phyloP scores from a whole-genome alignment of 2,113 vertebrate species.

The Lagopus leucura region DNA sequence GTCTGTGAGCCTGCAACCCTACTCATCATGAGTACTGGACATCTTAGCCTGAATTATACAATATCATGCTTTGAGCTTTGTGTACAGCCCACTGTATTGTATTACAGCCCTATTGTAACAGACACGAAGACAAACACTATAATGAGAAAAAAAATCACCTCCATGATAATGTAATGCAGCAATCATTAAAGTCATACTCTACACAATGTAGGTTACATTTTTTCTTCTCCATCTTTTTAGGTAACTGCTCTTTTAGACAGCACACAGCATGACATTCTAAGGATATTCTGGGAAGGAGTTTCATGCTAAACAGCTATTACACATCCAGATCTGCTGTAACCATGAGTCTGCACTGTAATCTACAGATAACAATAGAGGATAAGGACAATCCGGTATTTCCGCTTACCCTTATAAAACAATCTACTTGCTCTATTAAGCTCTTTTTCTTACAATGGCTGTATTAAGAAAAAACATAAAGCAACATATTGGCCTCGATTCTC shows the following conservation, averaged over 20 bases:
- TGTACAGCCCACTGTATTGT: neutral
- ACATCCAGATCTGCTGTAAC: neutral
- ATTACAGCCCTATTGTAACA: neutral
- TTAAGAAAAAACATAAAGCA: constrained; percentile 39
- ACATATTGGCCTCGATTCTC: constrained; percentile 21
- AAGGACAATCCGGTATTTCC: neutral
- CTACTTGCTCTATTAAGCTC: neutral
- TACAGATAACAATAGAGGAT: neutral
- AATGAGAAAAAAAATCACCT: neutral
- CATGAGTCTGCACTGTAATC: neutral
- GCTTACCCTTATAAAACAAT: constrained; percentile 4
- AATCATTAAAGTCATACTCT: neutral
- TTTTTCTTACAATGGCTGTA: neutral
- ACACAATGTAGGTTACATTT: neutral
- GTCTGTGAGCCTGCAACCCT: neutral
- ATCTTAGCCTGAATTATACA: neutral
- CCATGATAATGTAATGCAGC: neutral
- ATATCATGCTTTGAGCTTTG: neutral
- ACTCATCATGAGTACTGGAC: neutral
- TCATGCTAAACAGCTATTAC: neutral
- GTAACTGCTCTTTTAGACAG: neutral
- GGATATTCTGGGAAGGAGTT: neutral
- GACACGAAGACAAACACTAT: neutral
- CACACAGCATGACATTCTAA: neutral
- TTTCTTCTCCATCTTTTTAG: neutral